A percentile compares a stretch with the other conserved stretches of the same genome.
These are phyloP conservation scores for Clunio marinus DNA, from an alignment of 2,888 invertebrate species.

Conservation along the genomic window DNA sequence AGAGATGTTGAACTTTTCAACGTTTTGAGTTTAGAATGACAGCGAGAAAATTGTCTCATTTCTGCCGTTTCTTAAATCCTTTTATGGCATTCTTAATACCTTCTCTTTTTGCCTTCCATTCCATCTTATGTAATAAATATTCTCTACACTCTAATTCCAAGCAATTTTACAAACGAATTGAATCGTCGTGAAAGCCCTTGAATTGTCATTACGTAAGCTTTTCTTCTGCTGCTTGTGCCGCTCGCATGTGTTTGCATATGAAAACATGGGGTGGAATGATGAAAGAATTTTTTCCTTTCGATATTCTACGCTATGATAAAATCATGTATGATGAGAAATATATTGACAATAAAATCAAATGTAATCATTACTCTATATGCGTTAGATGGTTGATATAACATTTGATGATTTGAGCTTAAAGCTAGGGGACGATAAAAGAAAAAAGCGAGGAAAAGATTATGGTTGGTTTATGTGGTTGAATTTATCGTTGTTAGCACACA, in stretches of 20 bases:
- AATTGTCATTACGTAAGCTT: conserved; percentile 4
- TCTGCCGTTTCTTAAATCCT: conserved; percentile 17
- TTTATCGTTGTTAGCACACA: neutral
- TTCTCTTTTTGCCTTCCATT: neutral
- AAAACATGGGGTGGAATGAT: neutral
- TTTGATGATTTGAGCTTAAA: neutral
- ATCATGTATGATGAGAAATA: neutral
- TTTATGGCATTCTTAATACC: neutral
- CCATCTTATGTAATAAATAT: neutral
- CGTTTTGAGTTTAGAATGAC: neutral
- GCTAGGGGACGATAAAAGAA: no score
- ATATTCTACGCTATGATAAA: neutral
- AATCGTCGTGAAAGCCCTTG: neutral
- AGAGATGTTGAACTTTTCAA: neutral
- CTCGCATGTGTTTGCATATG: neutral
- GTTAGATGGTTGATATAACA: neutral
- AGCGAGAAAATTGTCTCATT: neutral
- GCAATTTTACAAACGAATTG: conserved; percentile 1
- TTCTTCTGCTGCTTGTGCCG: neutral
- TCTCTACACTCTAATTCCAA: neutral
- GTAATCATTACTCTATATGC: neutral
- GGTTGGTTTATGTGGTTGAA: conserved; percentile 1
- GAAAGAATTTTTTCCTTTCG: neutral
- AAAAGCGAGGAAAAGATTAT: neutral
- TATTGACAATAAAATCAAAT: conserved; percentile 32